Percentiles rank a stretch among this genome's conserved stretches.
phyloP scores from a whole-genome alignment of 2,888 invertebrate species.

The Steromphala cineraria region DNA sequence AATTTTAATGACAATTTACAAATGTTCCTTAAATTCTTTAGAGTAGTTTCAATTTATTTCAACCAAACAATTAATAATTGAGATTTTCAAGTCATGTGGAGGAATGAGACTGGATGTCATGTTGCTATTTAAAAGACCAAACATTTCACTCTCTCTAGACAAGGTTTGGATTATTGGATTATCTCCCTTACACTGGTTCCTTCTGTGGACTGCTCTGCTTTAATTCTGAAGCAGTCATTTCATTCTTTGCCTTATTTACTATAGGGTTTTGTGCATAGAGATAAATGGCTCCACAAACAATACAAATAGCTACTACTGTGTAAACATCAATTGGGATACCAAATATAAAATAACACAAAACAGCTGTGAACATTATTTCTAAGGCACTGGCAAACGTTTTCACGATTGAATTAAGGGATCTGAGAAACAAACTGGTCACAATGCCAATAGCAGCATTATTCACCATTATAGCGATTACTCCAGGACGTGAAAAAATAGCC shows the following conservation, averaged over 20 bases:
- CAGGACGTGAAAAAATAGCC: conserved; percentile 74
- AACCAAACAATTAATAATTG: too few relatives aligned
- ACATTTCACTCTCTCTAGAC: too few relatives aligned
- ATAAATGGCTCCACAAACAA: conserved; percentile 88
- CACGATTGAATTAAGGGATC: conserved; percentile 93
- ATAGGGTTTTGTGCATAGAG: conserved; percentile 94
- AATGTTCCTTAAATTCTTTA: too few relatives aligned
- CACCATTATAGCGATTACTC: conserved; percentile 87
- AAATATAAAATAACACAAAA: conserved; percentile 88
- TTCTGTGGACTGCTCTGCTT: too few relatives aligned
- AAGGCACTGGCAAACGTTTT: conserved; percentile 97
- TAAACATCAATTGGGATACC: conserved; percentile 88
- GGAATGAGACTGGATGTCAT: too few relatives aligned
- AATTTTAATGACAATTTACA: too few relatives aligned
- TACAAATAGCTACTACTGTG: conserved; percentile 86
- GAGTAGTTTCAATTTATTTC: too few relatives aligned
- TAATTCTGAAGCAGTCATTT: background rate
- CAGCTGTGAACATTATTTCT: conserved; percentile 91
- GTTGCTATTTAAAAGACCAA: too few relatives aligned
- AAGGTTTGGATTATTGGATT: too few relatives aligned
- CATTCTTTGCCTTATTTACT: conserved; percentile 69
- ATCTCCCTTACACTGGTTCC: too few relatives aligned
- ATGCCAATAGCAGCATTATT: conserved; percentile 95
- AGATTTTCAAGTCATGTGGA: too few relatives aligned
- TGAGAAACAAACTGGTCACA: conserved; percentile 93